A percentile compares a stretch with the other conserved stretches of the same genome.
These are phyloP conservation scores for Phrynocephalus versicolor DNA, from an alignment of 2,113 vertebrate species.

Conservation along the genomic window DNA sequence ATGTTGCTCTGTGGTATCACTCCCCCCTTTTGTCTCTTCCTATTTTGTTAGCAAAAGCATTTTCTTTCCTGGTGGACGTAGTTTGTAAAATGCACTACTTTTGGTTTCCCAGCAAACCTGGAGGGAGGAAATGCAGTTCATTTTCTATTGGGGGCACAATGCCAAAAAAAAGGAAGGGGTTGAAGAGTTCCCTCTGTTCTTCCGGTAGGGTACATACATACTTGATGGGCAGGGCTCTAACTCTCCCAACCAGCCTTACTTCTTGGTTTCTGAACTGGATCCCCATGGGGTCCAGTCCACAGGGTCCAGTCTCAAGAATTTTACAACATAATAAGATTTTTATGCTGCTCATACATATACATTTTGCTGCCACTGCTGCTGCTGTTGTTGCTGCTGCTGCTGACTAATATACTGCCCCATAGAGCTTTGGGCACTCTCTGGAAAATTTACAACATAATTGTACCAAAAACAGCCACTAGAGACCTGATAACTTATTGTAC, in stretches of 20 bases:
- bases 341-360: not conserved
- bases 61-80: constrained; percentile 4
- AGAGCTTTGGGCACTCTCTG: too few species aligned
- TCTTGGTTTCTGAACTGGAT: not conserved
- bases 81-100: not conserved
- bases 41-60: constrained; percentile 6
- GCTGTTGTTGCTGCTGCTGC: too few species aligned
- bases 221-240: too few species aligned
- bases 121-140: not conserved
- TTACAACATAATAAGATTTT: not conserved
- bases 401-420: too few species aligned
- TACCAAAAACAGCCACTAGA: too few species aligned
- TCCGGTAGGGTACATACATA: too few species aligned
- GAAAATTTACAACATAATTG: too few species aligned
- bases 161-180: not conserved
- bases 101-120: not conserved
- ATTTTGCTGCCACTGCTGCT: too few species aligned
- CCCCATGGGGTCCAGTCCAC: not conserved
- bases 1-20: constrained; percentile 39
- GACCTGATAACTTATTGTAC: too few species aligned
- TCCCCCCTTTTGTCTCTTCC: not conserved
- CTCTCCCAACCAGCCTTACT: not conserved
- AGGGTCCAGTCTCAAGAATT: fast-evolving
- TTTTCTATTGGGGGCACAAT: not conserved
- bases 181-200: not conserved